A percentile compares a stretch with the other conserved stretches of the same genome.
Conservation (phyloP, 1,140 invertebrate genomes). For the Kradibia gibbosae region DNA sequence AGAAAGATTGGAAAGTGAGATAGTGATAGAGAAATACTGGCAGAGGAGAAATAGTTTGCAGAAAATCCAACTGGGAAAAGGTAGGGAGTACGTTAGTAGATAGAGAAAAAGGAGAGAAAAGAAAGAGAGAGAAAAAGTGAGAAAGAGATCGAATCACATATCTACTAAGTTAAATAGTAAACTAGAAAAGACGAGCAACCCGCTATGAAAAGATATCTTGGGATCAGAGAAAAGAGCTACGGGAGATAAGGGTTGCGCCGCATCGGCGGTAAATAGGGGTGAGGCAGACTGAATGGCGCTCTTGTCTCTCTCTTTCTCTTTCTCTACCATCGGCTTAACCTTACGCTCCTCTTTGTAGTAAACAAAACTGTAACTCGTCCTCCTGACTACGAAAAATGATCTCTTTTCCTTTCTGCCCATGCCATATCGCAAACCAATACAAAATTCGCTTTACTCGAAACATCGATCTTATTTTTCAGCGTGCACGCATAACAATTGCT, state of each 20-base stretch:
- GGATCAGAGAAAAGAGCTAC: constrained; percentile 7
- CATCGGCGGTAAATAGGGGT: background rate
- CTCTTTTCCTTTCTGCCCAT: constrained; percentile 27
- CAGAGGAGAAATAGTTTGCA: background rate
- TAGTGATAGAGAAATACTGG: background rate
- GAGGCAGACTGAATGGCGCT: constrained; percentile 70
- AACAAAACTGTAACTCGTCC: constrained; percentile 73
- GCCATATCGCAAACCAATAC: constrained; percentile 14
- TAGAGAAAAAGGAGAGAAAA: no score
- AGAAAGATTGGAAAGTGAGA: constrained; percentile 34
- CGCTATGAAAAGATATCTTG: constrained; percentile 51
- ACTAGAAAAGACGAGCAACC: constrained; percentile 35
- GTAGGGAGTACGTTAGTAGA: no score
- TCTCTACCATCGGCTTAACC: constrained; percentile 53
- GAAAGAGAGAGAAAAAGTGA: constrained; percentile 32
- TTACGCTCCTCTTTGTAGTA: constrained; percentile 63
- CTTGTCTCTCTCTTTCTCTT: constrained; percentile 55
- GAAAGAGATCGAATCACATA: background rate
- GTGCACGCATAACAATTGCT: constrained; percentile 54
- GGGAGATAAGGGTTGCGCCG: constrained; percentile 48
- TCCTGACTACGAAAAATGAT: constrained; percentile 68
- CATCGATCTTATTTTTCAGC: constrained; percentile 67
- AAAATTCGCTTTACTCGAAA: constrained; percentile 47
- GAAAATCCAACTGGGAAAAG: background rate
- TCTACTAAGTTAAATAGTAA: constrained; percentile 22